Conservation (phyloP, 2,888 invertebrate genomes). For the Oxyteleia sp. region DNA sequence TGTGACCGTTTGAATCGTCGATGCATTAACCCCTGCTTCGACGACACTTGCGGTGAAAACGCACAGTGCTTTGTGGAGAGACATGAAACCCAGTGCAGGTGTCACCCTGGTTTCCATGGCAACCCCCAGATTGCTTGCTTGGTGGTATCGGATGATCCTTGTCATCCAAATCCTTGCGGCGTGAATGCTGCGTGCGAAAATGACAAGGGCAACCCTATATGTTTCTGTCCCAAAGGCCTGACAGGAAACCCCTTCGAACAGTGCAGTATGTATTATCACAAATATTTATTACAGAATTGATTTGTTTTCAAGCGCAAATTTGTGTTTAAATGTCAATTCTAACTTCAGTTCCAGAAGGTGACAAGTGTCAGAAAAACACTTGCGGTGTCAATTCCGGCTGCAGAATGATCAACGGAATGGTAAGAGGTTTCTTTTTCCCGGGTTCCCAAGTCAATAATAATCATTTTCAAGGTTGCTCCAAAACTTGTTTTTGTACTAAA, state of each 20-base stretch:
- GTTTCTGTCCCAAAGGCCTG: constrained; percentile 95
- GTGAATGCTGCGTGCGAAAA: constrained; percentile 94
- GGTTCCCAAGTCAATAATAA: constrained; percentile 95
- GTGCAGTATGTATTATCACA: constrained; percentile 92
- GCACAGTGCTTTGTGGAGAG: constrained; percentile 94
- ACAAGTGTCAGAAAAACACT: constrained; percentile 93
- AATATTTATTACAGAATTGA: neutral
- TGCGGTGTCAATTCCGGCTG: constrained; percentile 96
- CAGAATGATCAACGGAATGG: constrained; percentile 91
- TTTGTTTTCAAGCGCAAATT: neutral
- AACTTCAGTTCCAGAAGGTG: constrained; percentile 97
- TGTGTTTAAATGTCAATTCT: no score
- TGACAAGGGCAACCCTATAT: constrained; percentile 95
- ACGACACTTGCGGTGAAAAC: constrained; percentile 92
- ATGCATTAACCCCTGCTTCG: constrained; percentile 94
- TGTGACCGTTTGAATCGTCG: constrained; percentile 95
- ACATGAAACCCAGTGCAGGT: constrained; percentile 94
- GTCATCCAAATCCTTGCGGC: constrained; percentile 96
- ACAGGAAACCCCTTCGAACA: constrained; percentile 97
- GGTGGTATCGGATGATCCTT: constrained; percentile 92
- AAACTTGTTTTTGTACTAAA: no score
- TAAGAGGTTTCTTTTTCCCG: constrained; percentile 95
- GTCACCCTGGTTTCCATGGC: constrained; percentile 94
- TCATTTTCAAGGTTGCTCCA: no score
- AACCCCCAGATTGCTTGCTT: constrained; percentile 92